These are phyloP conservation scores for Eidolon helvum DNA, from an alignment of 2,113 vertebrate genomes.

Conservation along the genomic window DNA sequence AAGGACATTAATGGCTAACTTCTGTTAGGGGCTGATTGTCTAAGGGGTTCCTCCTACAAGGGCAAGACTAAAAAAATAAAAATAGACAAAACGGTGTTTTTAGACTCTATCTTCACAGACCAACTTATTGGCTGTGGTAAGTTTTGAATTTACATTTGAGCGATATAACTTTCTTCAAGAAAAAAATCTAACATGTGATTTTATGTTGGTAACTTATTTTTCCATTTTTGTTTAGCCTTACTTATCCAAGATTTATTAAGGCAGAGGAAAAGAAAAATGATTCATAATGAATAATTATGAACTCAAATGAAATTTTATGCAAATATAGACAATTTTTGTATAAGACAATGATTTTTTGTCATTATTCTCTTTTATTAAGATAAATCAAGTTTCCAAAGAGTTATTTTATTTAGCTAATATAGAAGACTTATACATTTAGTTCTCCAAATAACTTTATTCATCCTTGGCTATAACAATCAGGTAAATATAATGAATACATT, in stretches of 20 bases:
- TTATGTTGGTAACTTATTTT: not conserved
- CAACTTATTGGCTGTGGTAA: not conserved
- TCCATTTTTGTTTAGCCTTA: not conserved
- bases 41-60: too few relatives aligned
- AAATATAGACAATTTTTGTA: not conserved
- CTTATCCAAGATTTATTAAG: not conserved
- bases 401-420: not conserved
- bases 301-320: not conserved
- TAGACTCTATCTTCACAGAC: too few relatives aligned
- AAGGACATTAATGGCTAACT: too few relatives aligned
- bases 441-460: not conserved
- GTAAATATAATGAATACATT: not conserved
- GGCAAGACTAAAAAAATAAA: too few relatives aligned
- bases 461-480: not conserved
- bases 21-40: too few relatives aligned
- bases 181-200: not conserved
- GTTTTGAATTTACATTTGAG: not conserved
- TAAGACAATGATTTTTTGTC: not conserved
- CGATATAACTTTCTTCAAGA: not conserved
- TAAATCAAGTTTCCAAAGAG: not conserved
- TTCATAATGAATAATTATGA: not conserved
- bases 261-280: not conserved
- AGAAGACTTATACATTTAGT: not conserved
- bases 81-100: too few relatives aligned
- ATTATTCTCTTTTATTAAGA: not conserved